Evolutionary conservation across 2,888 invertebrate genomes (phyloP).

Genomic region (Oligia strigilis): DNA sequence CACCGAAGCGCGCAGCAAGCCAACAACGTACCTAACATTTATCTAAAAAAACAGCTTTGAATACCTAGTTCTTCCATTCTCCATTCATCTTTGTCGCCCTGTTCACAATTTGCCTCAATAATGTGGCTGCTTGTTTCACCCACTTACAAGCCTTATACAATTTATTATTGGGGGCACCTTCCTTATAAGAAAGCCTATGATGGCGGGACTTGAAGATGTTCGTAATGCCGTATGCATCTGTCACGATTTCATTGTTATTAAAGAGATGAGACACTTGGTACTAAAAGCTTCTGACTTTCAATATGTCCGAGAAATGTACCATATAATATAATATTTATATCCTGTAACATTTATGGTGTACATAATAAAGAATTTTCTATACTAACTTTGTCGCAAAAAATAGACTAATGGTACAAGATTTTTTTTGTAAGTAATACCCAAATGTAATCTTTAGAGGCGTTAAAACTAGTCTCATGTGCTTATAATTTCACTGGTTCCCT

Average conservation of each 20-base stretch:
- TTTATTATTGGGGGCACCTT: constrained; percentile 72
- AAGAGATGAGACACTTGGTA: not conserved
- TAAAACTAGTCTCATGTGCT: not conserved
- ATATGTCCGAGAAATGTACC: not conserved
- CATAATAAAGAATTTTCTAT: no score
- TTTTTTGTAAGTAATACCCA: not conserved
- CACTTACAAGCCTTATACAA: constrained; percentile 81
- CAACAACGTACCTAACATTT: no score
- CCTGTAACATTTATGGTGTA: not conserved
- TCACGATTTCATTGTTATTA: constrained; percentile 42
- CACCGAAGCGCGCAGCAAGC: no score
- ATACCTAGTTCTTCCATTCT: constrained; percentile 26
- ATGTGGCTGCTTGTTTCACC: constrained; percentile 77
- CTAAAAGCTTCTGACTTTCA: not conserved
- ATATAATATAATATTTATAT: not conserved
- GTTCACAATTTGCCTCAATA: constrained; percentile 86
- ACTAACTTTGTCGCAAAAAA: not conserved
- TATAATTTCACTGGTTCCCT: not conserved
- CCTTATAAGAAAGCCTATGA: constrained; percentile 61
- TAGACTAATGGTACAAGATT: not conserved
- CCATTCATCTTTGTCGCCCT: not conserved
- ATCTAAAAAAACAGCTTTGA: no score
- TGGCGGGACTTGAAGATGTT: constrained; percentile 61
- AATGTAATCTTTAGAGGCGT: not conserved
- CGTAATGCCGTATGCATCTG: constrained; percentile 49